Conservation (phyloP, 2,888 invertebrate species). For the Endomychus coccineus region DNA sequence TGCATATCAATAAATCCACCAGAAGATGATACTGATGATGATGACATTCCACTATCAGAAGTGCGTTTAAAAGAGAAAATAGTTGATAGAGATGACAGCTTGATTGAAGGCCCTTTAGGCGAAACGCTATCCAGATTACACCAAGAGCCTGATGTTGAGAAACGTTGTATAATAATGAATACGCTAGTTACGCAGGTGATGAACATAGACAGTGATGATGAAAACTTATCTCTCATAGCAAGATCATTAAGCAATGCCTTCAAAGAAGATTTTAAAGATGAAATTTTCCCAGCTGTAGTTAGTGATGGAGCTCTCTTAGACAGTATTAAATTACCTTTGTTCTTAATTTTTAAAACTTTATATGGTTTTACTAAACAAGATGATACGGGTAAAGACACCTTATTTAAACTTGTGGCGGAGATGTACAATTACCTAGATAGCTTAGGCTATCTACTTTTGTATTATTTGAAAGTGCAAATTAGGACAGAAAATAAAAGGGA, state of each 20-base stretch:
- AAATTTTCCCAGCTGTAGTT: constrained; percentile 48
- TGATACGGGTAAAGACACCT: constrained; percentile 68
- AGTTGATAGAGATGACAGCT: constrained; percentile 38
- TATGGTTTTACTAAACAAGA: constrained; percentile 62
- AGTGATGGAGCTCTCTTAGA: constrained; percentile 61
- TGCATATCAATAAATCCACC: constrained; percentile 39
- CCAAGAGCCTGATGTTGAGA: constrained; percentile 51
- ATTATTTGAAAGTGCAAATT: constrained; percentile 78
- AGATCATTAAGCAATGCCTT: constrained; percentile 52
- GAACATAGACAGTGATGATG: constrained; percentile 55
- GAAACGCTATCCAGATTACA: constrained; percentile 51
- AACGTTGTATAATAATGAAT: constrained; percentile 47
- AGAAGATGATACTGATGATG: constrained; percentile 63
- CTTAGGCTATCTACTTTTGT: constrained; percentile 79
- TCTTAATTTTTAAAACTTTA: constrained; percentile 79
- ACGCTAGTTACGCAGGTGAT: constrained; percentile 53
- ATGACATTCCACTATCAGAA: constrained; percentile 72
- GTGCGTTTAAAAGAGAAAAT: constrained; percentile 56
- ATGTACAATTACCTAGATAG: constrained; percentile 65
- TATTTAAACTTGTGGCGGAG: constrained; percentile 68
- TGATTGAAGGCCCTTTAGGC: constrained; percentile 51
- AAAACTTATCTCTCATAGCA: constrained; percentile 51
- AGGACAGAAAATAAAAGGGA: constrained; percentile 48
- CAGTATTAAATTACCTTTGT: constrained; percentile 70
- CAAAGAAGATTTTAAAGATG: constrained; percentile 44